A percentile compares a stretch with the other conserved stretches of the same genome.
Conservation (phyloP, 1,140 invertebrate species). For the Tribolium castaneum region DNA sequence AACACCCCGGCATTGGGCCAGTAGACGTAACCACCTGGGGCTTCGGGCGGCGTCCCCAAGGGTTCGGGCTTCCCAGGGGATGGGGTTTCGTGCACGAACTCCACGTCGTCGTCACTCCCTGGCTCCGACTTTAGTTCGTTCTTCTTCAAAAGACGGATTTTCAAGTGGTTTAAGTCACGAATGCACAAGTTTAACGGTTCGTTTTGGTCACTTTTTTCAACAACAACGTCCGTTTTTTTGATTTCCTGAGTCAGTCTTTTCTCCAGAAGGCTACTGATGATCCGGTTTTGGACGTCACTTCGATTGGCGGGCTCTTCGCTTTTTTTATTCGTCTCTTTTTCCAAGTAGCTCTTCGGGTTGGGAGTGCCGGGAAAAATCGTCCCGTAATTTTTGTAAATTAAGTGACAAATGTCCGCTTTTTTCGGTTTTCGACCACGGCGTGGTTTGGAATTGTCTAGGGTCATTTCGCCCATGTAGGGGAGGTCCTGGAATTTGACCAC, state of each 20-base stretch:
- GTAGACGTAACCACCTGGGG: constrained; percentile 67
- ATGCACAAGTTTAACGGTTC: constrained; percentile 88
- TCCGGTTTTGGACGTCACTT: constrained; percentile 77
- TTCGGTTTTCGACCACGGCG: constrained; percentile 87
- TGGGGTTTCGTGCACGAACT: constrained; percentile 68
- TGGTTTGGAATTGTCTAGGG: constrained; percentile 85
- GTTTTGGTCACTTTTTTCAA: constrained; percentile 63
- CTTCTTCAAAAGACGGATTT: constrained; percentile 71
- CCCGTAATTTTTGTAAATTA: constrained; percentile 92
- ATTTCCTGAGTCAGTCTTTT: constrained; percentile 75
- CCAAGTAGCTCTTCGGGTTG: constrained; percentile 65
- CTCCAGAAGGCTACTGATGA: constrained; percentile 76
- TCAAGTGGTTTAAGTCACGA: constrained; percentile 75
- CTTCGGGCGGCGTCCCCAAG: constrained; percentile 51
- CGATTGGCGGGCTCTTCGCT: constrained; percentile 58
- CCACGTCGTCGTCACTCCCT: constrained; percentile 68
- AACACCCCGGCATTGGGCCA: constrained; percentile 78
- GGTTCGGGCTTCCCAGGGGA: constrained; percentile 58
- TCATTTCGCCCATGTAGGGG: constrained; percentile 92
- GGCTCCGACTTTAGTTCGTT: constrained; percentile 70
- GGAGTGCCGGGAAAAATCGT: constrained; percentile 82
- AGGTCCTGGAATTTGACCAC: constrained; percentile 82
- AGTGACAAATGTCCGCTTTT: constrained; percentile 88
- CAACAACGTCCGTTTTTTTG: constrained; percentile 56
- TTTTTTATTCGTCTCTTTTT: constrained; percentile 58